Percentiles rank a stretch among this genome's conserved stretches.
Conservation (phyloP, 2,113 vertebrate genomes). For the Vulpes lagopus region DNA sequence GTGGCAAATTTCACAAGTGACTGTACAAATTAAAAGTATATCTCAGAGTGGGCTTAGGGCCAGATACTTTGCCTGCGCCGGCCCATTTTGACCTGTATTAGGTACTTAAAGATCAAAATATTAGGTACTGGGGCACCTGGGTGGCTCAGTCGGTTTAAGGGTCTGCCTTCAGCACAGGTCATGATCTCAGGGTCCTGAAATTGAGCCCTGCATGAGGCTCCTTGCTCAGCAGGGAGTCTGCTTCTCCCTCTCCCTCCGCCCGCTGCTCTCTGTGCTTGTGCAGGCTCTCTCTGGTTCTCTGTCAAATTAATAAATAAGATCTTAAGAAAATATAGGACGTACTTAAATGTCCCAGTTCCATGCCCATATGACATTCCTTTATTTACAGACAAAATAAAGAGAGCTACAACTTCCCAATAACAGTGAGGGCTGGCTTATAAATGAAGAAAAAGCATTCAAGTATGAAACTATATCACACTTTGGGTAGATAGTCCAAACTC, state of each 20-base stretch:
- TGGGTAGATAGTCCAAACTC: neutral
- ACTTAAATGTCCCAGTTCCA: neutral
- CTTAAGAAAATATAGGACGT: no score
- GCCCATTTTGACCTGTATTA: neutral
- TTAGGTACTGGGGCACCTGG: neutral
- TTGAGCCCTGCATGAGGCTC: no score
- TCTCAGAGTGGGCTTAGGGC: neutral
- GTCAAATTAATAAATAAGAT: no score
- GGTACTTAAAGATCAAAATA: constrained; percentile 4
- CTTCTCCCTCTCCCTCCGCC: no score
- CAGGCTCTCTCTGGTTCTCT: no score
- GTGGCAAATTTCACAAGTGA: neutral
- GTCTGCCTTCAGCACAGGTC: no score
- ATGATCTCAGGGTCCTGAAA: no score
- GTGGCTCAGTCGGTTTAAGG: no score
- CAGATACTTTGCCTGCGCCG: neutral
- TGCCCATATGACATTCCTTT: neutral
- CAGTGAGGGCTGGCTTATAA: neutral
- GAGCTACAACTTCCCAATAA: neutral
- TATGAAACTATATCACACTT: neutral
- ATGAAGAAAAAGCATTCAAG: neutral
- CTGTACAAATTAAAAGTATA: neutral
- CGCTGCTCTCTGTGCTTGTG: no score
- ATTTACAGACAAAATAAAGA: neutral
- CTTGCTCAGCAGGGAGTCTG: no score